Evolutionary conservation across 2,888 invertebrate genomes (phyloP).

Genomic region (Hemithea aestivaria): DNA sequence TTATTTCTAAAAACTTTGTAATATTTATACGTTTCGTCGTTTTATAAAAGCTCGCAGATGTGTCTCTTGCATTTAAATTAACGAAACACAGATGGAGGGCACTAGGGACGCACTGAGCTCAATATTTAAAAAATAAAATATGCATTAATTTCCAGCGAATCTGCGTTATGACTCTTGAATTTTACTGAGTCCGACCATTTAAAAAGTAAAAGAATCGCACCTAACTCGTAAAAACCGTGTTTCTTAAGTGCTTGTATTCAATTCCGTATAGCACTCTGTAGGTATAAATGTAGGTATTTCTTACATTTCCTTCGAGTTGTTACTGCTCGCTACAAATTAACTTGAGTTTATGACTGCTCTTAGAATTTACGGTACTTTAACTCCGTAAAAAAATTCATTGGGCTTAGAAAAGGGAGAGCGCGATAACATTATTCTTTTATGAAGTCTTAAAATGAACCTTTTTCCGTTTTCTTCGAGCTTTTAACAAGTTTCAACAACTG

Average conservation of each 20-base stretch:
- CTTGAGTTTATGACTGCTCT: conserved; percentile 36
- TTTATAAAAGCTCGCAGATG: conserved; percentile 2
- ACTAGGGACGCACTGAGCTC: background rate
- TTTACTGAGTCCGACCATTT: background rate
- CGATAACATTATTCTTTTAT: conserved; percentile 16
- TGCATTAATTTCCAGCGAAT: no score
- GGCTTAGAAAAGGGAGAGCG: conserved; percentile 19
- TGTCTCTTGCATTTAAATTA: conserved; percentile 7
- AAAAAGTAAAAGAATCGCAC: background rate
- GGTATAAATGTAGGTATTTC: conserved; percentile 12
- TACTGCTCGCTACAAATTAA: conserved; percentile 49
- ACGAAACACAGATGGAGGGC: conserved; percentile 4
- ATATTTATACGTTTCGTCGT: background rate
- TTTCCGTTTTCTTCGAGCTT: conserved; percentile 1
- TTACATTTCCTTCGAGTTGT: conserved; percentile 25
- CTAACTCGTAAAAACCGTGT: conserved; percentile 3
- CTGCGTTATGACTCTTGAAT: no score
- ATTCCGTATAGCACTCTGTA: conserved; percentile 9
- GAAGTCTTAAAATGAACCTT: conserved; percentile 11
- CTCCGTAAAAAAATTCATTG: conserved; percentile 27
- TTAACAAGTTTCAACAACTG: no score
- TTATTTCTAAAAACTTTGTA: no score
- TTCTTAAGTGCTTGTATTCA: conserved; percentile 9
- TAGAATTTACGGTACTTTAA: conserved; percentile 29
- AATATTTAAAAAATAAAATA: no score